phyloP scores from a whole-genome alignment of 1,140 invertebrate species.

The Brachionus rubens region DNA sequence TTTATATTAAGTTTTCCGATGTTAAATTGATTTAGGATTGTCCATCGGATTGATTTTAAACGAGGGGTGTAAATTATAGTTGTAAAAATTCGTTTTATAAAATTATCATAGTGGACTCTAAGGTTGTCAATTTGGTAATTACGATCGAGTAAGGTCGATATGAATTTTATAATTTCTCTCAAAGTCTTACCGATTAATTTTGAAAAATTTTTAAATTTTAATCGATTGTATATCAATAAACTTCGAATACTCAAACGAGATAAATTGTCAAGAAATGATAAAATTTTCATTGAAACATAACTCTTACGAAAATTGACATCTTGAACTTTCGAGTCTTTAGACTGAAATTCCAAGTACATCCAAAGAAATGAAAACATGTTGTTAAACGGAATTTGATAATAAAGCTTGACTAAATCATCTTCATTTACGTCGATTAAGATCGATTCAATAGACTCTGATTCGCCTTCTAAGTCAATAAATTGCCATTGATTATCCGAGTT shows the following conservation, averaged over 20 bases:
- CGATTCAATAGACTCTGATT: slow-evolving; percentile 23
- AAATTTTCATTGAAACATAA: slow-evolving; percentile 40
- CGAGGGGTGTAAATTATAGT: slow-evolving; percentile 12
- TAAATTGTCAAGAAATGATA: slow-evolving; percentile 33
- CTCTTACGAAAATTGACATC: slow-evolving; percentile 17
- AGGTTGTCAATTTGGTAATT: background rate
- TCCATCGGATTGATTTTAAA: slow-evolving; percentile 27
- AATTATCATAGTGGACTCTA: slow-evolving; percentile 20
- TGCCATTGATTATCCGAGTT: background rate
- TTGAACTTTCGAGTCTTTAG: background rate
- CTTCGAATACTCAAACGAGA: slow-evolving; percentile 40
- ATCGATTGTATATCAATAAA: slow-evolving; percentile 16
- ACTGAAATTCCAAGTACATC: slow-evolving; percentile 35
- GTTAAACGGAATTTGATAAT: slow-evolving; percentile 45
- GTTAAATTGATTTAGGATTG: slow-evolving; percentile 36
- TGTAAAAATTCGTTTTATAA: slow-evolving; percentile 37
- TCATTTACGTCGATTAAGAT: slow-evolving; percentile 29
- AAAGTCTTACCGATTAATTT: slow-evolving; percentile 40
- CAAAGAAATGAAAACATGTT: slow-evolving; percentile 24
- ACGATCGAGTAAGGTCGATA: background rate
- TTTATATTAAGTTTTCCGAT: slow-evolving; percentile 16
- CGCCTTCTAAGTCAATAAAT: slow-evolving; percentile 40
- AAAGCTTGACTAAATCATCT: slow-evolving; percentile 21
- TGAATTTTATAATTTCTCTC: slow-evolving; percentile 38
- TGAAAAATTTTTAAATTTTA: slow-evolving; percentile 42